These are phyloP conservation scores for Isaurus tuberculatus DNA, from an alignment of 92 coral and sea anemone genomes.

Conservation along the genomic window DNA sequence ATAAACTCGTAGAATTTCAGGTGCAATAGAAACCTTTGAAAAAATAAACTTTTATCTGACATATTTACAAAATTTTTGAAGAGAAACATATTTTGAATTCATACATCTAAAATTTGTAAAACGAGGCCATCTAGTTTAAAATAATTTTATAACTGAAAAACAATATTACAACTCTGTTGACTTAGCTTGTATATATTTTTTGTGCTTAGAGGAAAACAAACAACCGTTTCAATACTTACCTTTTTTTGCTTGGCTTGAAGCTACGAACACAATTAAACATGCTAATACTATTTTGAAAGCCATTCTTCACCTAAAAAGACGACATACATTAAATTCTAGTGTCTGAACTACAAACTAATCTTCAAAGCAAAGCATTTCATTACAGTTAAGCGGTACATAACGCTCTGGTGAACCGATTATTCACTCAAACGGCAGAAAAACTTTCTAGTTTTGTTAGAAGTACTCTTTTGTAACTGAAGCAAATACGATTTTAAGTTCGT, in stretches of 20 bases:
- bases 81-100: too few relatives aligned
- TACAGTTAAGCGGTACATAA: neutral
- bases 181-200: neutral
- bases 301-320: conserved; percentile 12
- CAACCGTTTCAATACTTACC: neutral
- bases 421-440: neutral
- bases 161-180: neutral
- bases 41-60: neutral
- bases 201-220: neutral
- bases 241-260: conserved; percentile 29
- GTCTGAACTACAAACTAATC: neutral
- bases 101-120: too few relatives aligned
- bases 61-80: neutral
- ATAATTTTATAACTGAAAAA: too few relatives aligned
- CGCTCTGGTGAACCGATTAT: conserved; percentile 7
- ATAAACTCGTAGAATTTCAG: neutral
- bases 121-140: too few relatives aligned
- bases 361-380: neutral
- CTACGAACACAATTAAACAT: conserved; percentile 22
- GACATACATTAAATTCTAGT: neutral
- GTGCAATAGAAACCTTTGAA: neutral
- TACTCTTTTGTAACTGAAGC: neutral
- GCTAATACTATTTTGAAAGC: conserved; percentile 19
- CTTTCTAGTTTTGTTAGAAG: neutral
- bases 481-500: neutral